Evolutionary conservation across 2,113 vertebrate species (phyloP), one percentile per base, ranked within the genome.

Genomic region (Natator depressus): DNA sequence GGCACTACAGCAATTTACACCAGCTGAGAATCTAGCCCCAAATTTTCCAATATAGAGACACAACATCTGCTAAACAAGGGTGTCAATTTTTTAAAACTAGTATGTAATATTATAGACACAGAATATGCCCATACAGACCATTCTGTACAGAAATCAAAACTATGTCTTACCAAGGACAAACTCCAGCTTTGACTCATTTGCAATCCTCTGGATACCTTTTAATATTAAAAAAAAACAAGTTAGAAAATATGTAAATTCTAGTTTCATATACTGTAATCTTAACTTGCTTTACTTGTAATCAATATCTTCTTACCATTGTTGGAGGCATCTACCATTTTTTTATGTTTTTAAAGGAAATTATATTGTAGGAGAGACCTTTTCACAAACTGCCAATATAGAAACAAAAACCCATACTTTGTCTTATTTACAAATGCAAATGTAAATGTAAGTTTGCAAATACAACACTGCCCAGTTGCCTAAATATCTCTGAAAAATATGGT

Each of bases 131-230:
- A 42, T 25, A 19, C 53, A 90, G 24, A 78, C 11, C 35, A 88
- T 59, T 85, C 9, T 13, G 93, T 80, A 82, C 46, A 76, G 69
- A 85, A 89, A 9, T 38, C 20, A 96, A 95, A 95, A 90, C 11
- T 35, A 1, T 53, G 35, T 94, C 98, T 99, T 98, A 99, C 98
- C 98, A 75, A 99, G 98, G 92, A 97, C 98, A 93, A 99, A 99
- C 95, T 99, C 98, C 95, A 99, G 80, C 93, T 98, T 98, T 80
- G 98, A 98, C 59, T 98, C 98, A 97, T 97, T 93, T 93, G 97
- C 95, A 93, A 82, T 97, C 95, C 96, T 98, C 95, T 98, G 97
- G 97, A 98, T 98, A 97, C 97, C 98, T 99, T 93, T 88, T 85
- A 96, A 96, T 2, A 12, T 93, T 82, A 94, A 8, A 75, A 65